Evolutionary conservation across 2,888 invertebrate genomes (phyloP), one percentile per base, ranked within the genome.

Genomic region (Lottia gigantea): DNA sequence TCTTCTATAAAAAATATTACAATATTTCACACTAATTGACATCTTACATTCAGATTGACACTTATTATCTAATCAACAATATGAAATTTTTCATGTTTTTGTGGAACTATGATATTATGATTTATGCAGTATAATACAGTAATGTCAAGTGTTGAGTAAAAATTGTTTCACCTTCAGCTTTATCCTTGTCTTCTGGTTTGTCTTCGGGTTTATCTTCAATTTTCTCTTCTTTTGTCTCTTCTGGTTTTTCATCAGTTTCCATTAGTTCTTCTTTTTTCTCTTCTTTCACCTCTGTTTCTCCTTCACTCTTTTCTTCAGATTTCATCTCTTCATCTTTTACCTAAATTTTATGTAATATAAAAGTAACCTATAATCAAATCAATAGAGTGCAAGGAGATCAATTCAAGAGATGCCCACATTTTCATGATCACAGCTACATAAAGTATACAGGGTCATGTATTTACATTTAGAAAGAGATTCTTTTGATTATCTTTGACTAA

Each of bases 191-290:
- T 31, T 31, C 31, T 31, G 31, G 31, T 31, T 31, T 31, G 6
- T 75, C 75, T 91, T 75, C 72, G 31, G 73, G 65, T 25, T 65
- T 72, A 46, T 68, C 72, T 16, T 77, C 70, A 23, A 70, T 88
- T 49, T 71, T 70, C 40, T 71, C 71, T 26, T 67, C 66, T 49
- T 75, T 74, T 26, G 23, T 61, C 14, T 67, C 73, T 46, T 78
- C 72, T n/a, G 65, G 69, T 62, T 76, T 69, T 46, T 75, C 68
- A 14, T 61, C 71, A 23, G 71, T 67, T 62, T 64, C 62, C 62
- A 71, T 65, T 25, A 71, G 71, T 63, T 75, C 71, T 15, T 46
- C 68, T 64, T 74, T 70, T 15, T 62, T 69, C 23, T 67, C 71
- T 1, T 63, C 65, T 19, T 65, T 63, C 26, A 31, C 47, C n/a